Percentiles rank a stretch among this genome's conserved stretches.
Evolutionary conservation across 2,888 invertebrate species (phyloP).

Genomic region (Patella depressa): DNA sequence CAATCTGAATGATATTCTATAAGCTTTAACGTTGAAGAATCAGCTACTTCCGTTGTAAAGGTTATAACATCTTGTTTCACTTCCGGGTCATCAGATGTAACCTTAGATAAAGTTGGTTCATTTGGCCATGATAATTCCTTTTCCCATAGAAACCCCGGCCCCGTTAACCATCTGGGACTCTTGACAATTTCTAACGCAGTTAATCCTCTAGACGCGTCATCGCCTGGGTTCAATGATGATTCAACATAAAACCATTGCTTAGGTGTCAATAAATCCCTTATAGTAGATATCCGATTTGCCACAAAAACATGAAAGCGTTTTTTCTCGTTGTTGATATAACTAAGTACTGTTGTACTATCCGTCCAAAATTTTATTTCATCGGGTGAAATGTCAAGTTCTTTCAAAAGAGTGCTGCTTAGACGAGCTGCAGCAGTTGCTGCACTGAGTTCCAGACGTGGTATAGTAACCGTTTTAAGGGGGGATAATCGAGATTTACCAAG

Average conservation of each 20-base stretch:
- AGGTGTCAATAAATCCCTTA: too few species aligned
- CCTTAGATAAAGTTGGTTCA: neutral
- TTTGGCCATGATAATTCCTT: conserved; percentile 10
- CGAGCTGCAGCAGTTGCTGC: conserved; percentile 16
- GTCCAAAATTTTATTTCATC: conserved; percentile 13
- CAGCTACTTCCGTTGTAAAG: neutral
- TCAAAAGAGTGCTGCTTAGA: neutral
- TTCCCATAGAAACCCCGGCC: neutral
- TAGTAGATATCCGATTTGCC: conserved; percentile 16
- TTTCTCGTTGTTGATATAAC: conserved; percentile 9
- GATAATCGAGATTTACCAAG: conserved; percentile 17
- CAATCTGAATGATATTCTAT: conserved; percentile 1
- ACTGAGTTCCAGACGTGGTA: conserved; percentile 21
- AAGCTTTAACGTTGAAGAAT: neutral
- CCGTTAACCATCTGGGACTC: too few species aligned
- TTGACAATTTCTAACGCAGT: too few species aligned
- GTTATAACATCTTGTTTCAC: conserved; percentile 9
- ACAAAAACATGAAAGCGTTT: conserved; percentile 21
- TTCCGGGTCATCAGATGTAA: conserved; percentile 9
- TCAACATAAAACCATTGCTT: too few species aligned
- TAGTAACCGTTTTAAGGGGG: conserved; percentile 16
- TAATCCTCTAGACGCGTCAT: neutral
- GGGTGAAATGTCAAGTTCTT: neutral
- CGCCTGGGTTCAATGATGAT: too few species aligned
- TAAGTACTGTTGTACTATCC: conserved; percentile 14